Base-by-base conservation (phyloP, 2,797 vertebrate genomes). In the Trachurus trachurus region DNA sequence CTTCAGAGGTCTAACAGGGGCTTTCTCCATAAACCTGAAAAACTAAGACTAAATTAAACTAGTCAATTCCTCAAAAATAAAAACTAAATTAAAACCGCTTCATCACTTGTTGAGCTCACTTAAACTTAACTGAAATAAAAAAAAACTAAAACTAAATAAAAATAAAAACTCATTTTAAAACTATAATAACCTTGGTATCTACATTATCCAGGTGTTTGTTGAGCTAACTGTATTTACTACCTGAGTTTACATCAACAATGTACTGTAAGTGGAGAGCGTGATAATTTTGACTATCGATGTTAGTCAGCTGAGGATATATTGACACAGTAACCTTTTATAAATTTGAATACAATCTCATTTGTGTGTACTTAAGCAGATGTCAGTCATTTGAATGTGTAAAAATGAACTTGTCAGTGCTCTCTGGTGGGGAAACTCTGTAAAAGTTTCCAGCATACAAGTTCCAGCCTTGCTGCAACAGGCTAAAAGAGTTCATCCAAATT, bases 221-320 rank as follows among this genome's bases (percentile, higher is more conserved):
- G 29, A 34, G 12, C 22, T 57, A 9, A 22, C 2, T 2, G 52
- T 59, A 71, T 34, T 45, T 64, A 50, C 44, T 47, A 34, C 3
- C 45, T 67, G 71, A 68, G n/a, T 61, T 44, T 47, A 26, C 13
- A 58, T 2, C 31, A 11, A 10, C 45, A 63, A 61, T 78, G 19
- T 29, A 54, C 39, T n/a, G 34, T 15, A 21, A 26, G 19, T 34
- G 39, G 42, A 53, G 1, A 37, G 26, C 26, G 26, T 26, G 26
- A 26, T 26, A 26, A 3, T 26, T 26, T 26, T 26, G 34, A 5
- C 9, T 10, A 22, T 5, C 21, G 4, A 22, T 47, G 21, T 21
- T 2, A 50, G 2, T 17, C 31, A 10, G 15, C 9, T 21, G 10
- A 22, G 17, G 31, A 16, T 9, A n/a, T 10, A 40, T 61, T 6